Evolutionary conservation across 2,888 invertebrate genomes (phyloP), one percentile per base, ranked within the genome.

Genomic region (Hybos culiciformis): DNA sequence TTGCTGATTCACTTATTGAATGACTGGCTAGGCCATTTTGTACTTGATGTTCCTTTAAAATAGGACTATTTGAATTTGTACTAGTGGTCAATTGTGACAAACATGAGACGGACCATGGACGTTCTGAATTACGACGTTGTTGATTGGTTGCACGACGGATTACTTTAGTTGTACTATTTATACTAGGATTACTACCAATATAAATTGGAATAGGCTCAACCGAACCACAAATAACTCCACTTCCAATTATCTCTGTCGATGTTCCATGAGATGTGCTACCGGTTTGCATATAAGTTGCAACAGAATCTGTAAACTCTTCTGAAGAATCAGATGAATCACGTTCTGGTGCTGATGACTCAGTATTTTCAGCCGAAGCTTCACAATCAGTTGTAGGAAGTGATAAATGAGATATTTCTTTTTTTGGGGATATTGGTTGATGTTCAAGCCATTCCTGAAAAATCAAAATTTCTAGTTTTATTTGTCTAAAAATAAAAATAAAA

Each of bases 21-120:
- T 86, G 83, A 53, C 78, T 76, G 44, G 71, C 66, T 57, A 73
- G 65, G 2, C 72, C 69, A 41, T 70, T 67, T 14, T 61, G 67
- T 1, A 70, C 66, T 7, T 47, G 53, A 37, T 36, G 42, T 4
- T n/a, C 7, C 4, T 5, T 14, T 20, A 39, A 41, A 21, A 34
- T 40, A 23, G 53, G 55, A 4, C 66, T 59, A 4, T 51, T 54
- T 50, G 57, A 66, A 46, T 61, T 61, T 9, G 56, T 53, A 8
- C 55, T 53, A 31, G 59, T 59, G 54, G 73, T 72, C 47, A 82
- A 67, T 59, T 85, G 85, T 12, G 85, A 82, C 29, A 88, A 72
- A 54, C 86, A 88, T 7, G 90, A 86, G 6, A 90, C 87, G 46
- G 90, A 88, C 85, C 88, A 88, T 1, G 90, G 90, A 37, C 90